Conservation (phyloP, 53 echinoderm and acorn worm species). For the Actinopyga echinites region DNA sequence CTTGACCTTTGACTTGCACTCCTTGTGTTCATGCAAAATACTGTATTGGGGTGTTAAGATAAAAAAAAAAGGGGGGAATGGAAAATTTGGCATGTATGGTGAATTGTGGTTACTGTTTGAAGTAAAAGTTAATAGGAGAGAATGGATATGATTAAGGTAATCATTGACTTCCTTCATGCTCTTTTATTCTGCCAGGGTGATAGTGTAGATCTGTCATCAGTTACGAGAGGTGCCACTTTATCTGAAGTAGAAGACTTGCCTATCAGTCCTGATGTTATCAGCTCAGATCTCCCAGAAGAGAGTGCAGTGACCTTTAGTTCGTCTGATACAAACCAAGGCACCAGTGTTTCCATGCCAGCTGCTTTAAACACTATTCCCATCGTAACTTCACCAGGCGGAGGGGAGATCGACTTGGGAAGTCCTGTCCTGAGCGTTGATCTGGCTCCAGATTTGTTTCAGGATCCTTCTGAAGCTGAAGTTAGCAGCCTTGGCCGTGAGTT, state of each 20-base stretch:
- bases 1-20: no score
- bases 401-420: neutral
- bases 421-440: neutral
- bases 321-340: neutral
- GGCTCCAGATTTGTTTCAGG: neutral
- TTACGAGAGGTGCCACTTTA: neutral
- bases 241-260: constrained; percentile 11
- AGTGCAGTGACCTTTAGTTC: no score
- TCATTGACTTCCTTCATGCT: no score
- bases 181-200: neutral
- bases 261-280: neutral
- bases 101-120: no score
- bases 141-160: no score
- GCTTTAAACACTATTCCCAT: neutral
- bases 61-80: no score
- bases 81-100: no score
- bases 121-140: no score
- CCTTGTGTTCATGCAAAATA: no score
- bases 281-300: constrained; percentile 17
- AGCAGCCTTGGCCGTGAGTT: neutral
- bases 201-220: neutral
- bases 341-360: neutral
- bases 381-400: constrained; percentile 11
- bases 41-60: no score
- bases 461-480: neutral